phyloP scores from a whole-genome alignment of 92 coral and sea anemone species.

The Paramuricea clavata region DNA sequence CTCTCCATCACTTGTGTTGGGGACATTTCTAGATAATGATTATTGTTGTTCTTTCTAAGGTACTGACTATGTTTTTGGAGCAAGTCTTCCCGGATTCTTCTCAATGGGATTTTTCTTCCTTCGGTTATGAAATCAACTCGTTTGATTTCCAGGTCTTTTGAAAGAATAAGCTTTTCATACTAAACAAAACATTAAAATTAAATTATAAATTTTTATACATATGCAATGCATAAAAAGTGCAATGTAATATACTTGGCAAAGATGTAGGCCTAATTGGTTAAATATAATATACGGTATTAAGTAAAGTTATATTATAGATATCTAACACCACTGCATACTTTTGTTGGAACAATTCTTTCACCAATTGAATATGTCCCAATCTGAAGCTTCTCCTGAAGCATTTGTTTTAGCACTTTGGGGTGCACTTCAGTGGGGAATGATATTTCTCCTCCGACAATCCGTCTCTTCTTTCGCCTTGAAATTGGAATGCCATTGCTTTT shows the following conservation, averaged over 20 bases:
- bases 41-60: conserved; percentile 36
- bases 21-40: conserved; percentile 4
- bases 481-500: neutral
- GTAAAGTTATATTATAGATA: neutral
- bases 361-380: conserved; percentile 56
- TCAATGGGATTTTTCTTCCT: conserved; percentile 60
- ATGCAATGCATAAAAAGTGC: no score
- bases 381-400: conserved; percentile 57
- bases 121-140: conserved; percentile 29
- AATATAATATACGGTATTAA: neutral
- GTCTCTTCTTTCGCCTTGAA: conserved; percentile 62
- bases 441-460: conserved; percentile 66
- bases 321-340: neutral
- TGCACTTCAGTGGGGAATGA: conserved; percentile 57
- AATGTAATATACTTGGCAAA: no score
- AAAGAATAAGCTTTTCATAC: conserved; percentile 61
- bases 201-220: neutral
- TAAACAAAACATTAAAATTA: conserved; percentile 2
- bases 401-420: conserved; percentile 51
- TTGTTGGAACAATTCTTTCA: conserved; percentile 61
- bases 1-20: conserved; percentile 15
- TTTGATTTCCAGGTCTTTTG: conserved; percentile 29
- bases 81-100: conserved; percentile 30
- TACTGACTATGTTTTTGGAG: conserved; percentile 33
- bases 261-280: no score